phyloP scores from a whole-genome alignment of 2,797 vertebrate genomes.

The Cuculus canorus region DNA sequence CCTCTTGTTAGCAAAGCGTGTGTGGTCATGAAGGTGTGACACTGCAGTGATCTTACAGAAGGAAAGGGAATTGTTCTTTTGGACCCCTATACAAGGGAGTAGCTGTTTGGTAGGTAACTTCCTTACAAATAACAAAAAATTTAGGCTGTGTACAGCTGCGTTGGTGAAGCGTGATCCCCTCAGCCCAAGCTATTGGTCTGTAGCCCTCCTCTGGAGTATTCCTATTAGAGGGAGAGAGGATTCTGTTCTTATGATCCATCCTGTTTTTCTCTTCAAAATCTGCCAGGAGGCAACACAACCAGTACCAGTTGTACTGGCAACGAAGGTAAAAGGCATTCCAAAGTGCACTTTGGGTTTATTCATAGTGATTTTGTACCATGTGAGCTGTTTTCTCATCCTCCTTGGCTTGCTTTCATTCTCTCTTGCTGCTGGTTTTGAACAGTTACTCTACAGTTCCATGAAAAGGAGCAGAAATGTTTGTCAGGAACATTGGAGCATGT shows the following conservation, averaged over 20 bases:
- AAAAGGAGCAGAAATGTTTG: neutral
- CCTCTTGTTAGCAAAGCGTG: neutral
- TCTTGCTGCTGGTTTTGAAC: neutral
- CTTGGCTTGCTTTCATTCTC: neutral
- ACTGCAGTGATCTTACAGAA: neutral
- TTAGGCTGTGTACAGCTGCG: neutral
- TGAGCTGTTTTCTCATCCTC: neutral
- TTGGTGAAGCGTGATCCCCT: neutral
- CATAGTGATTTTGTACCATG: neutral
- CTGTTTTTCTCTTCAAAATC: neutral
- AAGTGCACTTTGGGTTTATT: neutral
- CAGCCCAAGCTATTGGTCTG: neutral
- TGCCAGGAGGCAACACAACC: neutral
- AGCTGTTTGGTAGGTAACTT: neutral
- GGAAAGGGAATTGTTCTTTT: neutral
- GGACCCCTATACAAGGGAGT: neutral
- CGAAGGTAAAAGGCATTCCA: neutral
- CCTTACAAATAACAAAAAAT: neutral
- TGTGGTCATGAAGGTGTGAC: neutral
- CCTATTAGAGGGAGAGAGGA: neutral
- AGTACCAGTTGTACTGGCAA: neutral
- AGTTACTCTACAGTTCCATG: neutral
- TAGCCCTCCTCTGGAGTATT: neutral
- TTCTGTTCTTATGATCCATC: neutral
- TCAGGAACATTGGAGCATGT: neutral